Evolutionary conservation across 2,113 vertebrate species (phyloP).

Genomic region (Pseudorhombus dupliciocellatus): DNA sequence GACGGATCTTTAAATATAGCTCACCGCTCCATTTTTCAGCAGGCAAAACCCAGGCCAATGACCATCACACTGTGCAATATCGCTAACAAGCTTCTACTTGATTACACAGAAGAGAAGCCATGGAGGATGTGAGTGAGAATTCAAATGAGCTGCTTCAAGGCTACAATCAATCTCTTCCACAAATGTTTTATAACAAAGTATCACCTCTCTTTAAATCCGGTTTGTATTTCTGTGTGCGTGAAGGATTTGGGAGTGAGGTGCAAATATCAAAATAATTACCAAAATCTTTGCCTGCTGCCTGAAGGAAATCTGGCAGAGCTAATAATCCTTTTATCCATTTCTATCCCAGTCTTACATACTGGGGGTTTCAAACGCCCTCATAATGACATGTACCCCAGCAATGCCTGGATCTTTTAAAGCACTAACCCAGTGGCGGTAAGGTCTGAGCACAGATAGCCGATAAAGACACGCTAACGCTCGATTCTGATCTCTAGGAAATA

Average conservation of each 20-base stretch:
- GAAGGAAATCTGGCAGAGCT: constrained; percentile 47
- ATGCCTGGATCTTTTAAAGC: constrained; percentile 27
- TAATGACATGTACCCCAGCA: constrained; percentile 33
- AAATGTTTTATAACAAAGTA: not conserved
- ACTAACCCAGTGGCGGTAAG: constrained; percentile 12
- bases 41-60: constrained; percentile 16
- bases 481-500: not conserved
- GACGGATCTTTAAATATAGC: constrained; percentile 49
- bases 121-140: not conserved
- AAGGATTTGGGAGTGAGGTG: constrained; percentile 41
- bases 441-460: no score
- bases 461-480: not conserved
- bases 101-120: not conserved
- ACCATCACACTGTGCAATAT: constrained; percentile 1
- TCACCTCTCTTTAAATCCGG: not conserved
- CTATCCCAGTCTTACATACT: constrained; percentile 36
- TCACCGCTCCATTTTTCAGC: constrained; percentile 29
- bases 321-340: constrained; percentile 61
- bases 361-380: constrained; percentile 30
- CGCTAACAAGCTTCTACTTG: not conserved
- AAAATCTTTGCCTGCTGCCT: constrained; percentile 47
- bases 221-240: constrained; percentile 15
- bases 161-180: not conserved
- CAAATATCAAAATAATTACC: constrained; percentile 71
- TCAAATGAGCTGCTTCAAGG: not conserved